Percentiles rank a stretch among this genome's conserved stretches.
Conservation (phyloP, 2,113 vertebrate genomes). For the Todiramphus chloris region DNA sequence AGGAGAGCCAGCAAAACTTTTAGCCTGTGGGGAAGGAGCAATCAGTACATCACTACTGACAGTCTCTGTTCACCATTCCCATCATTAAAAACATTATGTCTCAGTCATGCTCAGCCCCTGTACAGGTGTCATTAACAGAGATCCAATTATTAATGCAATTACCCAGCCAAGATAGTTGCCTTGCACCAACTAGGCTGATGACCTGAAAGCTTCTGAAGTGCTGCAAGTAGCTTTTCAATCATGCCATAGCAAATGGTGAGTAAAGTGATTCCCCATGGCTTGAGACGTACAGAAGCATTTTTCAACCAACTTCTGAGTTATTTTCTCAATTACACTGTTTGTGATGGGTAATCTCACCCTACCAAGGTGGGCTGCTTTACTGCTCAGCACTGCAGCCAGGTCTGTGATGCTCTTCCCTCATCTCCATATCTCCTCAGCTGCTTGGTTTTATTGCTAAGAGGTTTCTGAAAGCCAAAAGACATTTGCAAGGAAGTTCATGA, state of each 20-base stretch:
- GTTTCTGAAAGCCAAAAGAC: background rate
- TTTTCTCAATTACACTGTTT: background rate
- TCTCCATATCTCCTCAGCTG: fast-evolving
- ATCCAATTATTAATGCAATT: background rate
- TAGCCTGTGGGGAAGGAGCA: background rate
- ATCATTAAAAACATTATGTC: fast-evolving
- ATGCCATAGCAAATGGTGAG: fast-evolving
- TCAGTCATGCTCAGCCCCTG: fast-evolving
- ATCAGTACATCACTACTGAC: background rate
- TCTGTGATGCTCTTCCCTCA: background rate
- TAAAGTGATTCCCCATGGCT: fast-evolving
- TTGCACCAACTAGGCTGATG: background rate
- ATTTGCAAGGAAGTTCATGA: background rate
- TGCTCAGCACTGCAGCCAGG: fast-evolving
- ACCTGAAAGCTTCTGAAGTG: background rate
- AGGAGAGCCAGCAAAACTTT: background rate
- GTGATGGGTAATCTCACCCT: background rate
- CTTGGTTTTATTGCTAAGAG: background rate
- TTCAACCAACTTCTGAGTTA: background rate
- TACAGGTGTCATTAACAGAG: background rate
- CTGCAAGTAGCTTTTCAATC: fast-evolving
- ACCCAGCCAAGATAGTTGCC: background rate
- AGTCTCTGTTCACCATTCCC: background rate
- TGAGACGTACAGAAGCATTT: background rate
- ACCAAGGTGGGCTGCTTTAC: background rate